Evolutionary conservation across 2,797 vertebrate species (phyloP), one percentile per base, ranked within the genome.

Genomic region (Takifugu ocellatus): DNA sequence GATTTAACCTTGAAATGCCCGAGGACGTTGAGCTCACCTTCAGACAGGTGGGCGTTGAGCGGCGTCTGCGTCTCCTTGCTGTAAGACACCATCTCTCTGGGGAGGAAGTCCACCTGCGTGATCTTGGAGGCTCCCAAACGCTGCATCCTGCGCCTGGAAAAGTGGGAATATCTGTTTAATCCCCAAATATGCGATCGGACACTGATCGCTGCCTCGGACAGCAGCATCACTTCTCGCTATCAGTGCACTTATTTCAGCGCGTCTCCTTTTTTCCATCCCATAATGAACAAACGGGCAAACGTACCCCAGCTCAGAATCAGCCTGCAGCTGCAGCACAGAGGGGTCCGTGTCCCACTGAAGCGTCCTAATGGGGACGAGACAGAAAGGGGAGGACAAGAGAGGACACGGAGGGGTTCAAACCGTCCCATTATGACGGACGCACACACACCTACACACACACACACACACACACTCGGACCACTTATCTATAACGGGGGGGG

Each of bases 311-410:
- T 98, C 96, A 83, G 96, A 95, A 91, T 98, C 96, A 78, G 93
- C 94, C 88, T 98, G 96, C 88, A 99, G 94, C 92, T 98, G 97
- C 74, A 98, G 93, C 88, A 98, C 96, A 90, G 95, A 96, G 79
- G 96, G 96, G 93, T 99, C 96, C 89, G 96, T 96, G 91, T 99
- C 96, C 96, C 96, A 99, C 87, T 98, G 96, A 91, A 98, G 90
- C 78, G 94, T 97, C 94, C 97, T 99, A 90, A 78, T 82, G 81
- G 79, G 88, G 44, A 21, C 91, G 89, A 73, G 75, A 82, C 17
- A 25, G 25, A 16, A 43, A 45, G 44, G 80, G 71, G 86, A 55
- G 69, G 12, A 90, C 85, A 90, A 92, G 87, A 92, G 87, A 94
- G 86, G 91, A 93, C 86, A 93, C 84, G 90, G 74, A 87, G 64